A percentile compares a stretch with the other conserved stretches of the same genome.
Evolutionary conservation across 2,797 vertebrate genomes (phyloP).

Genomic region (Syndactyla subalaris): DNA sequence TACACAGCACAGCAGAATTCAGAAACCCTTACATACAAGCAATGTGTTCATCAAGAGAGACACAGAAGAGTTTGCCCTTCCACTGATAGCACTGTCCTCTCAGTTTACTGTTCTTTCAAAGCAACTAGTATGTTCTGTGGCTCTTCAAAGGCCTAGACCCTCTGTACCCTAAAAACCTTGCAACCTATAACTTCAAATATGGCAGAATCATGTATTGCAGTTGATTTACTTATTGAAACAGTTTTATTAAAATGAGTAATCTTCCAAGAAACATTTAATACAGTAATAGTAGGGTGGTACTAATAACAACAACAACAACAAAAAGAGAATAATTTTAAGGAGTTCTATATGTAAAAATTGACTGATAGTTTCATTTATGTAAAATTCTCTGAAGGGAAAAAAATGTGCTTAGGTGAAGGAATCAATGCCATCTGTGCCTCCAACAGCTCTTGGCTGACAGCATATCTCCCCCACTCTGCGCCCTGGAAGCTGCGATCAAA

Average conservation of each 20-base stretch:
- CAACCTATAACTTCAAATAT: not conserved
- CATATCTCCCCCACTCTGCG: not conserved
- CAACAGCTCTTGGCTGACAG: constrained; percentile 20
- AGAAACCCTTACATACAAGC: not conserved
- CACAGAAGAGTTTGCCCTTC: not conserved
- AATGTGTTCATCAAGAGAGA: not conserved
- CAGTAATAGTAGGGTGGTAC: not conserved
- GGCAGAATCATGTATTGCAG: not conserved
- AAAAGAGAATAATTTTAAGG: not conserved
- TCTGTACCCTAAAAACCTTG: not conserved
- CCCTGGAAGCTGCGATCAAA: not conserved
- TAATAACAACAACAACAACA: not conserved
- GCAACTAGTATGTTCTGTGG: not conserved
- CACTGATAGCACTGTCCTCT: not conserved
- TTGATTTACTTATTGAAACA: not conserved
- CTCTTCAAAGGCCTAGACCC: not conserved
- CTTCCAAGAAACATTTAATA: not conserved
- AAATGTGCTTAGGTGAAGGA: constrained; percentile 25
- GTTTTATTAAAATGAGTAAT: not conserved
- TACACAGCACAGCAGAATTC: not conserved
- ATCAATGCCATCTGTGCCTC: constrained; percentile 19
- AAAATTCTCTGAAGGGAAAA: not conserved
- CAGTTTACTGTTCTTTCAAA: not conserved
- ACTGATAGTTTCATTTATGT: not conserved
- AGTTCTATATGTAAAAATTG: not conserved